Conservation (phyloP, 2,113 vertebrate species). For the Stegastes partitus region DNA sequence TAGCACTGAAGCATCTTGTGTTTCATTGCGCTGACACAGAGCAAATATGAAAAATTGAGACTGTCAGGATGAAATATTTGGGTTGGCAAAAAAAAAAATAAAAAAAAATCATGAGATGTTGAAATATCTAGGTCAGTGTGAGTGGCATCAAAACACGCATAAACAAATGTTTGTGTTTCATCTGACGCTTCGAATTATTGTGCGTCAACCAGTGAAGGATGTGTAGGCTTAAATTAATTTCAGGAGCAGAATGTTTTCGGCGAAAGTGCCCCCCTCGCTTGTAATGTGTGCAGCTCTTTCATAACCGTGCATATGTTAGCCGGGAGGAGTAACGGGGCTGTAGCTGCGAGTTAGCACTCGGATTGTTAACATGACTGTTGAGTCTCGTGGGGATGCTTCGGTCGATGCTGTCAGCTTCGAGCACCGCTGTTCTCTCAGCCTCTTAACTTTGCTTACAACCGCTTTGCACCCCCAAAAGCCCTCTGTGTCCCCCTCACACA, state of each 20-base stretch:
- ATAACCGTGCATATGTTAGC: slow-evolving; percentile 31
- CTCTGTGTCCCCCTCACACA: slow-evolving; percentile 16
- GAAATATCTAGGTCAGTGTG: slow-evolving; percentile 36
- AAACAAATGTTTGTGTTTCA: slow-evolving; percentile 31
- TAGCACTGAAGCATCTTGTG: slow-evolving; percentile 43
- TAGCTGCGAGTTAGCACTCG: slow-evolving; percentile 50
- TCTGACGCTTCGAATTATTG: not conserved
- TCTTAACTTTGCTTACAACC: slow-evolving; percentile 22
- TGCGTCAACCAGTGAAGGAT: not conserved
- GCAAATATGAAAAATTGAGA: slow-evolving; percentile 44
- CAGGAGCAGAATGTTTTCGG: slow-evolving; percentile 10
- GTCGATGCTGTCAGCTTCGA: slow-evolving; percentile 33
- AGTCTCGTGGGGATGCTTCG: slow-evolving; percentile 47
- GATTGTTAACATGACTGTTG: slow-evolving; percentile 49
- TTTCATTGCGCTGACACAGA: slow-evolving; percentile 22
- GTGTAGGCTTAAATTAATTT: not conserved
- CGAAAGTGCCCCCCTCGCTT: not conserved
- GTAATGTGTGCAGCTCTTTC: slow-evolving; percentile 8
- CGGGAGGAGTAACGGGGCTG: slow-evolving; percentile 20
- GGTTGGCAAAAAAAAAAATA: slow-evolving; percentile 7
- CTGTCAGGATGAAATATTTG: slow-evolving; percentile 36
- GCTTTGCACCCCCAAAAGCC: slow-evolving; percentile 33
- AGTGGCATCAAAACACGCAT: slow-evolving; percentile 14
- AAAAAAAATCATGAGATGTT: slow-evolving; percentile 1
- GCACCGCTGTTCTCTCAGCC: slow-evolving; percentile 44